Evolutionary conservation across 2,888 invertebrate genomes (phyloP).

Genomic region (Rhabditoides inermis): DNA sequence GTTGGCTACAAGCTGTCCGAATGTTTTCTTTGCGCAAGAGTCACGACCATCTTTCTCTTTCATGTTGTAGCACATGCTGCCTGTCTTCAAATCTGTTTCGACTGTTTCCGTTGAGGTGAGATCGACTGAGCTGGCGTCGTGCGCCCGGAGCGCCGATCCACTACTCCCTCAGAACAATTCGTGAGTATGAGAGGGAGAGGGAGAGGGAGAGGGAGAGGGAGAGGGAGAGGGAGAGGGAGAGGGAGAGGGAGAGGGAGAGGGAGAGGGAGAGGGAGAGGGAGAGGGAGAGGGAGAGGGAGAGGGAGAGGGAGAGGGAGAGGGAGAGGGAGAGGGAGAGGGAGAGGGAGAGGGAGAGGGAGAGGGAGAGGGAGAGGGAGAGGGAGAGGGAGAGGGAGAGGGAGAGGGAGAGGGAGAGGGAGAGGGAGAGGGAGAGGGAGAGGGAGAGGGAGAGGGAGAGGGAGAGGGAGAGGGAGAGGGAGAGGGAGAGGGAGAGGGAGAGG

Average conservation of each 20-base stretch:
- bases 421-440: background rate
- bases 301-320: background rate
- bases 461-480: constrained; percentile 6
- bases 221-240: background rate
- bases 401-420: background rate
- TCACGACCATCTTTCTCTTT: no score
- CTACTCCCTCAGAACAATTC: no score
- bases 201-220: no score
- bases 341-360: background rate
- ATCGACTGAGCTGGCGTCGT: no score
- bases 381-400: constrained; percentile 6
- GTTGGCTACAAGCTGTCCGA: no score
- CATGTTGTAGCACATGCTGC: no score
- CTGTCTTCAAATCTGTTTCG: no score
- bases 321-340: constrained; percentile 1
- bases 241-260: background rate
- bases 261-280: background rate
- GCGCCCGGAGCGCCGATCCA: no score
- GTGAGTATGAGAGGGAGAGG: no score
- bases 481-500: constrained; percentile 2
- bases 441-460: background rate
- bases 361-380: background rate
- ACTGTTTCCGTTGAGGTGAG: no score
- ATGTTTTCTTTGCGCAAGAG: no score
- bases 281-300: background rate